phyloP scores from a whole-genome alignment of 2,113 vertebrate species.

The Cromileptes altivelis region DNA sequence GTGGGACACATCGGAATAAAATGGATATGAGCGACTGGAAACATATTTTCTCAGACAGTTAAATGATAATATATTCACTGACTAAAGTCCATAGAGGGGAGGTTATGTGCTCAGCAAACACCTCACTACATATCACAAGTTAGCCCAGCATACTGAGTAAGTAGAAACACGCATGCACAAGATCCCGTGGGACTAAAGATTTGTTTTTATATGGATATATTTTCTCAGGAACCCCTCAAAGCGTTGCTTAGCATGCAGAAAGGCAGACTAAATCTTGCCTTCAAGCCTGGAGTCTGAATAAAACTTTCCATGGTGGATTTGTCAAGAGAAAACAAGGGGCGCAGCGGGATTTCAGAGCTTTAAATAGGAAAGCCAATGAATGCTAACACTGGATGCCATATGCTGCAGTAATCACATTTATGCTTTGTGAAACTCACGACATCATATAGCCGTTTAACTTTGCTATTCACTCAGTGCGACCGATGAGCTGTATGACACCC shows the following conservation, averaged over 20 bases:
- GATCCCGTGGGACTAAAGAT: slow-evolving; percentile 21
- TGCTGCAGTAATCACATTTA: slow-evolving; percentile 33
- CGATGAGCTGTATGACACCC: slow-evolving; percentile 13
- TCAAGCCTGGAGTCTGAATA: slow-evolving; percentile 41
- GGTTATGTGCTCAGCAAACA: slow-evolving; percentile 3
- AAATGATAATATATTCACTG: slow-evolving; percentile 6
- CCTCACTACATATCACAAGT: not conserved
- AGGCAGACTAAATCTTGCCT: slow-evolving; percentile 25
- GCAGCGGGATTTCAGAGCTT: slow-evolving; percentile 30
- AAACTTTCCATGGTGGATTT: slow-evolving; percentile 42
- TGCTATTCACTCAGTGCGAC: slow-evolving; percentile 29
- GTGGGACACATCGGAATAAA: not conserved
- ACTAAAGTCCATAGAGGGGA: not conserved
- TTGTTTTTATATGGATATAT: slow-evolving; percentile 1
- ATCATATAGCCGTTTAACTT: slow-evolving; percentile 42
- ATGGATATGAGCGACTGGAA: not conserved
- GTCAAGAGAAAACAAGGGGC: slow-evolving; percentile 47
- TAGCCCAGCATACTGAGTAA: slow-evolving; percentile 12
- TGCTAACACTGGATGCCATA: slow-evolving; percentile 19
- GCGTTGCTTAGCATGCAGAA: slow-evolving; percentile 23
- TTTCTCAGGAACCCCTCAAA: slow-evolving; percentile 16
- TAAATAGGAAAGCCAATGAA: slow-evolving; percentile 41
- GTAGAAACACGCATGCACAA: not conserved
- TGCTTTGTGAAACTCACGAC: slow-evolving; percentile 10
- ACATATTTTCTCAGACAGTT: not conserved